Base-by-base conservation (phyloP, 2,888 invertebrate genomes). In the Patella depressa region DNA sequence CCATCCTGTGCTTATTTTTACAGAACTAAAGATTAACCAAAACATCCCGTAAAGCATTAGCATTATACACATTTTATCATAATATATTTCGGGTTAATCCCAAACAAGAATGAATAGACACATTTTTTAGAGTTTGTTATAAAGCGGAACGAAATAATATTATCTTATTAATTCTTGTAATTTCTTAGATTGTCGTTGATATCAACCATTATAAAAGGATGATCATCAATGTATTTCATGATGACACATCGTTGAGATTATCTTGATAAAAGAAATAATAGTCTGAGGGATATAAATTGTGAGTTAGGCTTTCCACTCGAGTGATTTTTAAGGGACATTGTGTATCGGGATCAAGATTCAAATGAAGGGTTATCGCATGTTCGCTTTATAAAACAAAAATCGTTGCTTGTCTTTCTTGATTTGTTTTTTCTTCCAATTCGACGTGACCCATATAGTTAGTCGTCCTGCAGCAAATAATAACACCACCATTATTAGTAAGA, bases 221-320 rank as follows among this genome's bases (percentile, higher is more conserved):
- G 24, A 24, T 24, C 24, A 24, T 24, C 24, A 24, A 65, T 65
- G 65, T 65, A 24, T 65, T 24, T 65, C 65, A 24, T 65, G 19
- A 24, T 65, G 65, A 65, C 65, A 65, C 65, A 65, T 65, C 65
- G 24, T 65, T 24, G 19, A 65, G 65, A 65, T 65, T 65, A 65
- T 65, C 19, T 24, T 24, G 65, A 65, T 65, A 65, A 65, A 24
- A 19, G 65, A 24, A 45, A 65, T 65, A 65, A 65, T 65, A 65
- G 65, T 24, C 65, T 65, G 19, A 24, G 24, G 65, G 65, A 24
- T 24, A 24, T 24, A 65, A 24, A 65, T 65, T 24, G 11, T 24
- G 65, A 24, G 65, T 24, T 65, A 65, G 65, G 65, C 45, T 65
- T 65, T 65, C 65, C 65, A 65, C 65, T 24, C 24, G 65, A 24